A percentile compares a stretch with the other conserved stretches of the same genome.
Conservation (phyloP, 2,113 vertebrate genomes). For the Cottus gobio region DNA sequence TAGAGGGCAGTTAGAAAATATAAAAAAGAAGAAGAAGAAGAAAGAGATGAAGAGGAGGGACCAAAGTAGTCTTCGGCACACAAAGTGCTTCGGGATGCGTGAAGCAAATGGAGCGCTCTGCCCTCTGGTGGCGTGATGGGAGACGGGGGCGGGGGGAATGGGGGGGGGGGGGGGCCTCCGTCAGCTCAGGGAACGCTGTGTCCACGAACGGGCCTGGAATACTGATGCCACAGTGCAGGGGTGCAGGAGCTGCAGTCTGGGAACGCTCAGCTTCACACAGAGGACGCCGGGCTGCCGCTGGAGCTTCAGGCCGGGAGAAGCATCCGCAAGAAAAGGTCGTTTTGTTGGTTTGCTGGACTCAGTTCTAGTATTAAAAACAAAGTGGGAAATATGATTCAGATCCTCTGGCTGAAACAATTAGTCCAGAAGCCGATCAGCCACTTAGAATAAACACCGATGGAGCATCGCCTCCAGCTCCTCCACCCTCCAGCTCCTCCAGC, state of each 20-base stretch:
- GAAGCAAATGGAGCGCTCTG: conserved; percentile 41
- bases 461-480: not conserved
- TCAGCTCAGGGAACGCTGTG: conserved; percentile 68
- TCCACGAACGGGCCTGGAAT: conserved; percentile 80
- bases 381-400: not conserved
- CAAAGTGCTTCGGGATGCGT: conserved; percentile 48
- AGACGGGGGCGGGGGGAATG: not conserved
- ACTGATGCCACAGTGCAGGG: conserved; percentile 81
- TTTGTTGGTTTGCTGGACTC: too few species aligned
- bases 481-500: conserved; percentile 1
- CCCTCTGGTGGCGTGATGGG: conserved; percentile 69
- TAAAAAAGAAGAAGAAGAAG: not conserved
- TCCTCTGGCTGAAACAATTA: not conserved
- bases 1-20: conserved; percentile 17
- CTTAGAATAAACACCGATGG: not conserved
- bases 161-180: conserved; percentile 22
- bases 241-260: conserved; percentile 77
- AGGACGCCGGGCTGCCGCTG: conserved; percentile 11
- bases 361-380: too few species aligned
- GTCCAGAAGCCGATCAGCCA: not conserved
- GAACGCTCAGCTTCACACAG: conserved; percentile 23
- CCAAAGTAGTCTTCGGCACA: conserved; percentile 53
- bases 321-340: too few species aligned
- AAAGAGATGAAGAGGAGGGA: conserved; percentile 38
- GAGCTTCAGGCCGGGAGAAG: too few species aligned